Percentiles rank a stretch among this genome's conserved stretches.
phyloP scores from a whole-genome alignment of 2,113 vertebrate species.

The Hippolais icterina region DNA sequence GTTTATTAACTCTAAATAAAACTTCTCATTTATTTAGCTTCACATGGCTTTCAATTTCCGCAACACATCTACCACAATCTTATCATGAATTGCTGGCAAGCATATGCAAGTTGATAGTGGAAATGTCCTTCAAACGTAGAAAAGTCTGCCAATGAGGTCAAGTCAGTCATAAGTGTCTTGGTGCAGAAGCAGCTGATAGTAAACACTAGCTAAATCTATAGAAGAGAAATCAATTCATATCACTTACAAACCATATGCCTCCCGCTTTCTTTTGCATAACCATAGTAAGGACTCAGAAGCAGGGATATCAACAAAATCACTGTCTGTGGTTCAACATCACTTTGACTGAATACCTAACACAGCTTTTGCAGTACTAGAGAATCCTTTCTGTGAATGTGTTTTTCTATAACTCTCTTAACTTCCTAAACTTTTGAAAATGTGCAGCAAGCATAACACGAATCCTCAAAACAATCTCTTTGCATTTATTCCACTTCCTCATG shows the following conservation, averaged over 20 bases:
- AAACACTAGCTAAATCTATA: conserved; percentile 33
- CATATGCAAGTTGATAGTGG: background rate
- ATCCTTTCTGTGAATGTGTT: background rate
- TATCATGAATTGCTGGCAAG: conserved; percentile 31
- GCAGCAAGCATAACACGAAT: background rate
- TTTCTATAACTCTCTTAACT: background rate
- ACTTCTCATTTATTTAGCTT: conserved; percentile 34
- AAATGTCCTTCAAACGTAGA: conserved; percentile 41
- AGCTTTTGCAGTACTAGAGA: background rate
- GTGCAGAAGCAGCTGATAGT: background rate
- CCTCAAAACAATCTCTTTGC: background rate
- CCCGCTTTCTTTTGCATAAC: conserved; percentile 45
- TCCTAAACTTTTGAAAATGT: background rate
- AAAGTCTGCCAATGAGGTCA: background rate
- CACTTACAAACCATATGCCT: background rate
- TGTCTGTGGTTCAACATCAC: background rate
- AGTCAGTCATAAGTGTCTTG: background rate
- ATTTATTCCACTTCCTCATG: background rate
- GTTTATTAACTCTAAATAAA: conserved; percentile 47
- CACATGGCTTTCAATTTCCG: conserved; percentile 27
- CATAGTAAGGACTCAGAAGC: background rate
- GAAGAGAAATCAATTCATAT: conserved; percentile 40
- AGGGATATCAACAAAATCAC: conserved; percentile 9
- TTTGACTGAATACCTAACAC: conserved; percentile 3
- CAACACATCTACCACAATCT: conserved; percentile 25